Base-by-base conservation (phyloP, 2,888 invertebrate genomes). In the Lithophane leautieri region DNA sequence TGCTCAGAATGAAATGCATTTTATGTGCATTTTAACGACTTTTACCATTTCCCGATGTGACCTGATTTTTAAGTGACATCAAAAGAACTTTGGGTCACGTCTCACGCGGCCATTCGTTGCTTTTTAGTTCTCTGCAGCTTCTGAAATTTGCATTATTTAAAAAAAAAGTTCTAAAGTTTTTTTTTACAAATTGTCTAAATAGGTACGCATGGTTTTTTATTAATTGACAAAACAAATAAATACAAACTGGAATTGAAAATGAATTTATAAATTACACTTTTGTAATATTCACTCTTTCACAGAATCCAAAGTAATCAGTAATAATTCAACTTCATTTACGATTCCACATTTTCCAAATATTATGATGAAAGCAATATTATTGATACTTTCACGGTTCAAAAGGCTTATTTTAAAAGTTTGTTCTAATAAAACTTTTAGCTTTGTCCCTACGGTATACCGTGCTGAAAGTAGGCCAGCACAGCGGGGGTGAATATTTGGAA, bases 331-430 rank as follows among this genome's bases (percentile, higher is more conserved):
- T 7, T 82, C 40, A 60, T 76, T 82, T 9, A 65, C 12, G 6
- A 40, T 60, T 63, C 76, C 28, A 76, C 76, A 28, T 82, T 67
- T 19, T 11, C 56, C 50, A 58, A 85, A 71, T 54, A 9, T 42
- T 42, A 70, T 72, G 42, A 61, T 58, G 19, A 19, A 19, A 65
- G 22, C n/a, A 34, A 34, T 70, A 50, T 63, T 78, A 67, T 81
- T 81, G 68, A 82, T 85, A 78, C 71, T 68, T 72, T 44, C 19
- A 47, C 60, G 63, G 63, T 66, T 85, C 65, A 78, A 85, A 73
- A 85, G 76, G 86, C 72, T 78, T 87, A 76, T 87, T 87, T 85
- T 72, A 63, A 85, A 85, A 87, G 79, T 85, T 87, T 73, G 50
- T 65, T 65, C 42, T 47, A n/a, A 63, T 52, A 70, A 74, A 78